A percentile compares a stretch with the other conserved stretches of the same genome.
Conservation (phyloP, 2,797 vertebrate species). For the Pseudomugil gertrudae region DNA sequence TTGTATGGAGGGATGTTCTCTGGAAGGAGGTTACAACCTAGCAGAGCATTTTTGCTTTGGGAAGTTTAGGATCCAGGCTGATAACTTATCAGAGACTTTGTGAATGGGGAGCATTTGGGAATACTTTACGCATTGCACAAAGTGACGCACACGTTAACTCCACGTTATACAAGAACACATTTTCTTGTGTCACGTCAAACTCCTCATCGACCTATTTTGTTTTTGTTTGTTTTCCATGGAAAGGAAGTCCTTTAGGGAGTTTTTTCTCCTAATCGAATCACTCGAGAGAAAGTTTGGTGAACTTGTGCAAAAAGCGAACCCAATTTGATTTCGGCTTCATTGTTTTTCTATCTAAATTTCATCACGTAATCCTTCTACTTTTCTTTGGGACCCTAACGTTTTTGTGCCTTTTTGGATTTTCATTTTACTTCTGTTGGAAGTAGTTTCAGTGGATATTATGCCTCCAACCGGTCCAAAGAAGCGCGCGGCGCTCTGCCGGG, state of each 20-base stretch:
- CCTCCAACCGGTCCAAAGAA: constrained; percentile 59
- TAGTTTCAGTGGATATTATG: constrained; percentile 73
- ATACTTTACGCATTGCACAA: constrained; percentile 64
- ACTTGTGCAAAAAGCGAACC: constrained; percentile 44
- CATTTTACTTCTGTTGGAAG: constrained; percentile 29
- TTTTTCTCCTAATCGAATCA: constrained; percentile 23
- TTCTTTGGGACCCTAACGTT: constrained; percentile 32
- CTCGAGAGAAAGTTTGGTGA: constrained; percentile 56
- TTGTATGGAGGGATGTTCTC: constrained; percentile 60
- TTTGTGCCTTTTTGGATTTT: constrained; percentile 30
- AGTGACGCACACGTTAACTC: constrained; percentile 42
- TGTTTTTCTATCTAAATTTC: neutral
- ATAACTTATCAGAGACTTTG: constrained; percentile 46
- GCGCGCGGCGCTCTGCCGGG: constrained; percentile 64
- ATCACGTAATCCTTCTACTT: constrained; percentile 8
- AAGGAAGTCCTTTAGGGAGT: constrained; percentile 48
- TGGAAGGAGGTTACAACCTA: constrained; percentile 61
- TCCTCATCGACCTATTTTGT: neutral
- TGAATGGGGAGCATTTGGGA: constrained; percentile 55
- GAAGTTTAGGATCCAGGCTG: constrained; percentile 50
- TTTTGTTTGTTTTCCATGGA: constrained; percentile 47
- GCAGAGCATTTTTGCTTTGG: constrained; percentile 58
- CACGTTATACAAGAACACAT: constrained; percentile 25
- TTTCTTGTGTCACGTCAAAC: constrained; percentile 15
- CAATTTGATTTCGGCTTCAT: constrained; percentile 27